Evolutionary conservation across 2,113 vertebrate species (phyloP).

Genomic region (Clinocottus analis): DNA sequence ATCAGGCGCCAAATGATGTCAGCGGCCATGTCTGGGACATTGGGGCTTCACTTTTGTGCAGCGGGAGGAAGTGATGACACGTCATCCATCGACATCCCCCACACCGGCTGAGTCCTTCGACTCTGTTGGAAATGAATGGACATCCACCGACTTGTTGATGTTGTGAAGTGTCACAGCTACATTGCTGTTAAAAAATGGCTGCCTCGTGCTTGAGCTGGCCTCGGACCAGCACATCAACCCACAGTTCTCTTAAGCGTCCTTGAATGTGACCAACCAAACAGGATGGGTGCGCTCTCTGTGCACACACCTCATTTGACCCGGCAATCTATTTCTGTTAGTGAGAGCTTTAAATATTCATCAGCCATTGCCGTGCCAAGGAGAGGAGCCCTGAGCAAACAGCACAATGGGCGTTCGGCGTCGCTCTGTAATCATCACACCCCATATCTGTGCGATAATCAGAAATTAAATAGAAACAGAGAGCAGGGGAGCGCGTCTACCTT

Average conservation of each 20-base stretch:
- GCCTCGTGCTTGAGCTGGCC: not conserved
- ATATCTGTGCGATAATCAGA: slow-evolving; percentile 61
- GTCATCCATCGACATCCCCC: not conserved
- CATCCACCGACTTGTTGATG: slow-evolving; percentile 8
- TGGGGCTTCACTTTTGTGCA: not conserved
- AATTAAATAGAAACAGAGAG: slow-evolving; percentile 57
- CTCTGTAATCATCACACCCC: slow-evolving; percentile 43
- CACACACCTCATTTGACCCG: slow-evolving; percentile 45
- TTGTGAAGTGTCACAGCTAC: not conserved
- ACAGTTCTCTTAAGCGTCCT: slow-evolving; percentile 20
- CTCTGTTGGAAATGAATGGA: not conserved
- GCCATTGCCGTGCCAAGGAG: slow-evolving; percentile 49
- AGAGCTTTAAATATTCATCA: slow-evolving; percentile 71
- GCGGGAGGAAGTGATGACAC: not conserved
- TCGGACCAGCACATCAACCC: slow-evolving; percentile 27
- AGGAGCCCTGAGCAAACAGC: slow-evolving; percentile 65
- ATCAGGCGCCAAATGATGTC: too few species aligned
- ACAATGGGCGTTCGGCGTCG: slow-evolving; percentile 23
- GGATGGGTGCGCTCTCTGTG: not conserved
- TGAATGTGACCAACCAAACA: slow-evolving; percentile 24
- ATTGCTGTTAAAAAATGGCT: slow-evolving; percentile 6
- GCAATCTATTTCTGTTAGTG: slow-evolving; percentile 49
- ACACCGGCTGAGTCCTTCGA: not conserved
- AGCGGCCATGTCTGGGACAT: not conserved
- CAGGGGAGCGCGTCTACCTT: slow-evolving; percentile 47